A percentile compares a stretch with the other conserved stretches of the same genome.
Evolutionary conservation across 2,888 invertebrate genomes (phyloP).

Genomic region (Adelognathus sp.): DNA sequence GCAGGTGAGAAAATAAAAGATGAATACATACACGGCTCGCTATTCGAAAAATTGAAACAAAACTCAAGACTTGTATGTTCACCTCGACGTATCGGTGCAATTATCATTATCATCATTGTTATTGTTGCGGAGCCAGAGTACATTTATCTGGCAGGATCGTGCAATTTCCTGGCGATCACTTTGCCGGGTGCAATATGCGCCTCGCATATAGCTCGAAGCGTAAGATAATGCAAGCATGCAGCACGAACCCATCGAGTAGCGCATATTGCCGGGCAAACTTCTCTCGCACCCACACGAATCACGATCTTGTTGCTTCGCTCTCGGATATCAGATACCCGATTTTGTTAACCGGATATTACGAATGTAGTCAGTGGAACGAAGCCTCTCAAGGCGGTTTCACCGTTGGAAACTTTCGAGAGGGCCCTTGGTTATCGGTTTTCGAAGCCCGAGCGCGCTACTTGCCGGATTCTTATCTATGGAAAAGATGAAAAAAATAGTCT

Average conservation of each 20-base stretch:
- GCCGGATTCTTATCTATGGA: constrained; percentile 30
- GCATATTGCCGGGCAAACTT: neutral
- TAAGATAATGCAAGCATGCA: neutral
- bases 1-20: constrained; percentile 6
- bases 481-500: neutral
- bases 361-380: neutral
- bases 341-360: constrained; percentile 32
- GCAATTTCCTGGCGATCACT: constrained; percentile 21
- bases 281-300: constrained; percentile 4
- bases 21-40: neutral
- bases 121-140: constrained; percentile 1
- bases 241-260: neutral
- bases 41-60: constrained; percentile 8
- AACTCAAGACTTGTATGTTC: neutral
- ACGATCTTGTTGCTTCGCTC: neutral
- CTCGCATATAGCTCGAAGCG: neutral
- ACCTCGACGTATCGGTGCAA: neutral
- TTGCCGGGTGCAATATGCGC: neutral
- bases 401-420: neutral
- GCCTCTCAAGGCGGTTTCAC: neutral
- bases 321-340: constrained; percentile 21
- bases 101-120: constrained; percentile 16
- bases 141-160: constrained; percentile 14
- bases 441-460: neutral
- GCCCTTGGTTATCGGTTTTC: constrained; percentile 33